Base-by-base conservation (phyloP, 2,888 invertebrate genomes). In the Leptinotarsa rubiginosa region DNA sequence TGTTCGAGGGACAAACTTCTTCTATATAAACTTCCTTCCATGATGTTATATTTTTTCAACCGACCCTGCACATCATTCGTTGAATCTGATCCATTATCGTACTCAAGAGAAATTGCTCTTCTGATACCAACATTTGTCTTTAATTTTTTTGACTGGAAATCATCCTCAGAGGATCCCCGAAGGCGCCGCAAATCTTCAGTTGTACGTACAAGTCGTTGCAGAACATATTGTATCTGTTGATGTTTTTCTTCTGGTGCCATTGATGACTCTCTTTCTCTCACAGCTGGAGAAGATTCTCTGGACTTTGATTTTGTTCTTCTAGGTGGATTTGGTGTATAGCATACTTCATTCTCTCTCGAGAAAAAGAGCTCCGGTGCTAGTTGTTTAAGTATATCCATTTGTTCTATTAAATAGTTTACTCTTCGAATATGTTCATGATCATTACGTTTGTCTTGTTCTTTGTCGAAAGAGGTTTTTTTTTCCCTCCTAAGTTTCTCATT, bases 401-500 rank as follows among this genome's bases (percentile, higher is more conserved):
- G 94, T 85, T 95, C 93, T 74, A 96, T 87, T 52, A 96, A 88
- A 70, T 91, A 91, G 31, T 92, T 92, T 73, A 95, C 91, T 83
- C 93, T 93, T 75, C 92, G 90, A 76, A 95, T 93, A 78, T 95
- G 95, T 82, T 92, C 93, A 87, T 92, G 90, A 77, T 90, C 90
- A 31, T 87, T 81, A 78, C 89, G 87, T 78, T 89, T 88, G 80
- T 88, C 89, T 74, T 89, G 90, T 70, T 89, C 85, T 70, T 90
- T 90, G 79, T 94, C 94, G 72, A 95, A 90, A 83, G 96, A 96
- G 84, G 95, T 90, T 84, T 97, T 96, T 77, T 96, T 94, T 87
- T 97, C 97, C 52, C 96, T 90, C 68, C 96, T 91, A 78, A 97
- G 89, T 84, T 97, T 96, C 85, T 97, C 97, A 86, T 96, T 97